Evolutionary conservation across 2,888 invertebrate species (phyloP), one percentile per base, ranked within the genome.

Genomic region (Acleris holmiana): DNA sequence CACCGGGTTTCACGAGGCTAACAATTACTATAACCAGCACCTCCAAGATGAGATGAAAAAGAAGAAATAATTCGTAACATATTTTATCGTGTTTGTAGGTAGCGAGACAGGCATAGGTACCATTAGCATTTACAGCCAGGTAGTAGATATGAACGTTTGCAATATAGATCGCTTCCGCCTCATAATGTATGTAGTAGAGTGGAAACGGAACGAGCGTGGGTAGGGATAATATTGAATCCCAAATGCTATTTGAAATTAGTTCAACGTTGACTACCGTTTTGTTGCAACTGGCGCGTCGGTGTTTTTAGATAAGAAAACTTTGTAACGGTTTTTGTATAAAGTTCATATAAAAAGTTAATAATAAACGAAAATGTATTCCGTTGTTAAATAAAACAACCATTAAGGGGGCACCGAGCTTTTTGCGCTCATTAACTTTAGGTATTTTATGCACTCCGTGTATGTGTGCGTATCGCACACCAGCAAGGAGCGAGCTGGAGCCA

Each of bases 151-250:
- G 56, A 69, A 67, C 58, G 50, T 66, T 59, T 67, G 65, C 66
- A 58, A 65, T 65, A 65, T 60, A 60, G 59, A 65, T 60, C 58
- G 54, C 65, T 59, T 65, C 65, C 65, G 54, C 49, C 49, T 55
- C 65, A 62, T 62, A 62, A 62, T 53, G 49, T 67, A 65, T 69
- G 69, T 67, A 65, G 71, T 68, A 68, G 66, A 75, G 73, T 76
- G 71, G 67, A 76, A 75, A 68, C 73, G 77, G 81, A 80, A 78
- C 72, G 69, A 76, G 74, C 71, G 67, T 74, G 75, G 70, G 69
- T 70, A 66, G 68, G 70, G 70, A 77, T 81, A 78, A 83, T 81
- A 82, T 81, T 79, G 75, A 80, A 81, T 78, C 29, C 29, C 29
- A 29, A 29, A 78, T 73, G 74, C 73, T 69, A 68, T 70, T 70